A percentile compares a stretch with the other conserved stretches of the same genome.
phyloP scores from a whole-genome alignment of 1,140 invertebrate species.

The Nephotettix cincticeps region DNA sequence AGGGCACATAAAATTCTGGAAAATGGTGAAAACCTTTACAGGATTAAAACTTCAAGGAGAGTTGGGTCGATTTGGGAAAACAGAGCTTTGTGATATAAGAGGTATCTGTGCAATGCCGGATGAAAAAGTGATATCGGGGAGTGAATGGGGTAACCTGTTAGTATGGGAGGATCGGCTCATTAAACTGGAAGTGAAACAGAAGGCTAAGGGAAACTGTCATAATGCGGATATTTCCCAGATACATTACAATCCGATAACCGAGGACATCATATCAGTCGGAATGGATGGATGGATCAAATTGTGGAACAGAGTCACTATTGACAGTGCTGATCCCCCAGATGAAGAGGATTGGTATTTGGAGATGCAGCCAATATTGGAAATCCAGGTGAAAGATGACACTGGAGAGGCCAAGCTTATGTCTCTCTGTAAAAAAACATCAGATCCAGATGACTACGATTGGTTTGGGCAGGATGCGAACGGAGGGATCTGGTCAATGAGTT shows the following conservation, averaged over 20 bases:
- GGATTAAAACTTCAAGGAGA: conserved; percentile 85
- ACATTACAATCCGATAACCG: conserved; percentile 57
- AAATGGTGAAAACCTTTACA: conserved; percentile 86
- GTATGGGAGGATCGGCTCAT: conserved; percentile 87
- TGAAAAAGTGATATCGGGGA: conserved; percentile 82
- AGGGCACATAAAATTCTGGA: conserved; percentile 91
- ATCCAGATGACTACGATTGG: conserved; percentile 57
- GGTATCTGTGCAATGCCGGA: conserved; percentile 81
- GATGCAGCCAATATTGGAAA: conserved; percentile 81
- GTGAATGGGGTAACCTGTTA: conserved; percentile 86
- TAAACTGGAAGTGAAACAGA: conserved; percentile 73
- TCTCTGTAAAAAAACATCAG: conserved; percentile 52
- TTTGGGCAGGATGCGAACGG: conserved; percentile 81
- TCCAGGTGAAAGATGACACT: conserved; percentile 51
- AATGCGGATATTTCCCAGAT: conserved; percentile 70
- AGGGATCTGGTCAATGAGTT: conserved; percentile 76
- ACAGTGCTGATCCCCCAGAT: conserved; percentile 74
- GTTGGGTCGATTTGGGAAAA: conserved; percentile 84
- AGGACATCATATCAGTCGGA: conserved; percentile 60
- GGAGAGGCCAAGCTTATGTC: conserved; percentile 51
- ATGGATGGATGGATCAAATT: conserved; percentile 79
- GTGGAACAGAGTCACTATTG: conserved; percentile 87
- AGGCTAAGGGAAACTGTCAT: conserved; percentile 71
- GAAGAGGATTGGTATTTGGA: conserved; percentile 74
- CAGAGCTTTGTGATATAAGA: conserved; percentile 84